Base-by-base conservation (phyloP, 2,797 vertebrate genomes). In the Tinamus major region DNA sequence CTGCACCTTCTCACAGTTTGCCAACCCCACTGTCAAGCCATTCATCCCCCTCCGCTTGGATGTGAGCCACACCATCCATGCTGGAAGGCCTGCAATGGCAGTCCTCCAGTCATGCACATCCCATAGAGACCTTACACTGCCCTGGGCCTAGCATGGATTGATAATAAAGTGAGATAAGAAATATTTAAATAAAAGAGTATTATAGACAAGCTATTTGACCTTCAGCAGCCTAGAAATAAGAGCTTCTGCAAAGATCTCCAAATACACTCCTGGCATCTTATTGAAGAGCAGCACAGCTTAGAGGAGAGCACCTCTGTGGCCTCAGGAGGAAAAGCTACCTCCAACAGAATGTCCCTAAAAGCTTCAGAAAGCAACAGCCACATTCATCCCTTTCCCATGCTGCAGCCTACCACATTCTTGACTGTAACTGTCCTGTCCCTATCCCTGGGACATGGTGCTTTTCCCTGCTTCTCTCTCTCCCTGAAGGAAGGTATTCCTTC, bases 351-450 rank as follows among this genome's bases (percentile, higher is more conserved):
- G 53, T 17, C 53, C 53, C 29, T 31, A 19, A n/a, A n/a, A 56
- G 29, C 17, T 56, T 56, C 56, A 75, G 44, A 62, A 78, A 53
- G 13, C 4, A 6, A 65, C 0, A 3, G 46, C 35, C n/a, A 44
- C 0, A 0, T 61, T 56, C 16, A 27, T 51, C n/a, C 21, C 1
- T 1, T 51, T 71, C 69, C 48, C 1, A 2, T 24, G 48, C 23
- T 64, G 44, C 44, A 37, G 63, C 19, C 31, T 29, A 55, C 46
- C 23, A 42, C 19, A 8, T 61, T 53, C 53, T 55, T n/a, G 93
- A 94, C 92, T 61, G 62, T 39, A 77, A 93, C 96, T 94, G 84
- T 6, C 44, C 29, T 49, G 44, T n/a, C 26, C 62, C 20, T 35
- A 23, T 13, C 35, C 35, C 8, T n/a, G 15, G 17, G 17, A 49